Conservation (phyloP, 2,797 vertebrate genomes). For the Syndactyla subalaris region DNA sequence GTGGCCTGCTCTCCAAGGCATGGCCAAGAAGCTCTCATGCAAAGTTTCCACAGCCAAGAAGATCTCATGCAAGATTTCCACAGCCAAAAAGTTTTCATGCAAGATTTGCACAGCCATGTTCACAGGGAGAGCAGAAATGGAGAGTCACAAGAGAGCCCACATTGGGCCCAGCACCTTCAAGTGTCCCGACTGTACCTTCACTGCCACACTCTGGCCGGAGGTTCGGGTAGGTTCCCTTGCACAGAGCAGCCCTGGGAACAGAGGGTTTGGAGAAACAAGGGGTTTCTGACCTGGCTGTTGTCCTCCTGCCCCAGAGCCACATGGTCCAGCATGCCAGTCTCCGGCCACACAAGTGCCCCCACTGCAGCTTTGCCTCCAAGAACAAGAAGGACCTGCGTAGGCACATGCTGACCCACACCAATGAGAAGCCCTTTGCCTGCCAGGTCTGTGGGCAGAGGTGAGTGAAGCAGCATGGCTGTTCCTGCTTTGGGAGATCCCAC, state of each 20-base stretch:
- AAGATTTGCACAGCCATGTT: conserved; percentile 95
- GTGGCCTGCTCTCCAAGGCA: neutral
- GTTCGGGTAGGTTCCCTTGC: conserved; percentile 83
- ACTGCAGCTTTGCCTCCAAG: conserved; percentile 97
- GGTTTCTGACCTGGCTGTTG: neutral
- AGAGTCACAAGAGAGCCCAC: conserved; percentile 98
- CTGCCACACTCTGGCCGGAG: conserved; percentile 89
- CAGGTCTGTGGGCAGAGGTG: conserved; percentile 95
- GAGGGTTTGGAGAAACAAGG: rapidly evolving
- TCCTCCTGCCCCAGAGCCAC: conserved; percentile 80
- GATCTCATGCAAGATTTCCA: conserved; percentile 89
- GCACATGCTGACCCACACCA: conserved; percentile 96
- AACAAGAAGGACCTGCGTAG: conserved; percentile 98
- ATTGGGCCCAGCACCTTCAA: conserved; percentile 91
- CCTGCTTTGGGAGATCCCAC: neutral
- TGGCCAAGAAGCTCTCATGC: conserved; percentile 25
- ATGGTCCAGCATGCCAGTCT: conserved; percentile 91
- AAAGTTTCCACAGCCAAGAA: conserved; percentile 80
- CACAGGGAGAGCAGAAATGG: conserved; percentile 94
- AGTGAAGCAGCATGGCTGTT: neutral
- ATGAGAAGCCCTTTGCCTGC: conserved; percentile 95
- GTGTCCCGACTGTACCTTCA: conserved; percentile 93
- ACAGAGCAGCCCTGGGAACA: neutral
- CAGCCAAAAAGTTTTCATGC: conserved; percentile 93
- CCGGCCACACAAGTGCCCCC: conserved; percentile 93